Evolutionary conservation across 2,797 vertebrate species (phyloP), one percentile per base, ranked within the genome.

Genomic region (Poeciliopsis turneri): DNA sequence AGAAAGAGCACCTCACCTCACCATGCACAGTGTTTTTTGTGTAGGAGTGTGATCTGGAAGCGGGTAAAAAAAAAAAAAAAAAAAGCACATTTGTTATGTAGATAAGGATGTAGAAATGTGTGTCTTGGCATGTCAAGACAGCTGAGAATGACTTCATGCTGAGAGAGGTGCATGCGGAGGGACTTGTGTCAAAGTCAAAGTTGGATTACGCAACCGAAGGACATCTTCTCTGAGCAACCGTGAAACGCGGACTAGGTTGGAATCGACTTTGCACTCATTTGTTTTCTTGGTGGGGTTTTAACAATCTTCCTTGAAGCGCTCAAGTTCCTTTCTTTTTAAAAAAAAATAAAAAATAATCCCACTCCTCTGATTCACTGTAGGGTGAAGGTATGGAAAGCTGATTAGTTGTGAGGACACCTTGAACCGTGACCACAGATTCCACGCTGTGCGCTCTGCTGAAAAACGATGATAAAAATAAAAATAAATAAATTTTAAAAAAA

Each of bases 1-100:
- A 36, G 33, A 51, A 72, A 89, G 69, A 39, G 81, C 76, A 18
- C 75, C 86, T 92, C 84, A 88, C 89, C 88, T 88, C 86, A 75
- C 57, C 66, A 49, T 78, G 45, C 82, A 80, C 78, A 71, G 70
- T 25, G 23, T 43, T 53, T 70, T 18, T 61, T 0, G 57, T 11
- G 80, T 53, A 46, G 36, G 68, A 41, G 57, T 39, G 72, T 71
- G 25, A 55, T 78, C 70, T 20, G n/a, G 59, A n/a, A 69, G 72
- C 51, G 6, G 7, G 49, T 49, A 47, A 47, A 47, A 47, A 16
- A 16, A 46, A n/a, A n/a, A n/a, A 45, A 45, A 45, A 46, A 46
- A 47, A 75, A 2, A 5, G 45, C 75, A 47, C 30, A 69, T 80
- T 89, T 79, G 78, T 79, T 76, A 84, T 87, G 83, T 83, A 81